These are phyloP conservation scores for Philereme transversata DNA, from an alignment of 2,888 invertebrate species.

Conservation along the genomic window DNA sequence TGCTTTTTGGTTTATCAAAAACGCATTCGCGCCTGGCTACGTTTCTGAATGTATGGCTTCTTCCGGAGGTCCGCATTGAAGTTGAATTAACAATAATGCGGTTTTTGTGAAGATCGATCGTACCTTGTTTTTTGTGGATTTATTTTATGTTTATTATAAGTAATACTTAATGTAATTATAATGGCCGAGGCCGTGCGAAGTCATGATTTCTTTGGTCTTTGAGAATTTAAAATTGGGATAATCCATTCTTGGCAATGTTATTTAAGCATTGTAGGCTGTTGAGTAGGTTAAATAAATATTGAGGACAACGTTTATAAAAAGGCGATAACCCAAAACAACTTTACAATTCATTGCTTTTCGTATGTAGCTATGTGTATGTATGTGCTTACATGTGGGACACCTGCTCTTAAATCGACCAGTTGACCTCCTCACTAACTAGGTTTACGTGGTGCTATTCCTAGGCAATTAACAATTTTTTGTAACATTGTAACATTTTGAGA, in stretches of 20 bases:
- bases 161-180: constrained; percentile 15
- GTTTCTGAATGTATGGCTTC: constrained; percentile 12
- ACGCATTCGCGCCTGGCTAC: not conserved
- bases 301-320: not conserved
- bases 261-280: not conserved
- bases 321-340: constrained; percentile 1
- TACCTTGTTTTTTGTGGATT: constrained; percentile 20
- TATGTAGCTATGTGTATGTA: too few relatives aligned
- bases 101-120: constrained; percentile 28
- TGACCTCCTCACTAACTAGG: constrained; percentile 14
- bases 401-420: not conserved
- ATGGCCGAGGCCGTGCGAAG: constrained; percentile 23
- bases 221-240: not conserved
- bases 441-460: constrained; percentile 2
- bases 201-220: not conserved
- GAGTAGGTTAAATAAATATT: too few relatives aligned
- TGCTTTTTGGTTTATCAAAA: too few relatives aligned
- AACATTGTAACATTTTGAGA: too few relatives aligned
- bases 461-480: not conserved
- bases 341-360: too few relatives aligned
- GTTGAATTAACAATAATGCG: constrained; percentile 30
- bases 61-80: constrained; percentile 30
- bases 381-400: constrained; percentile 7
- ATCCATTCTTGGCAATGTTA: constrained; percentile 1
- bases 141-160: constrained; percentile 21